Evolutionary conservation across 2,888 invertebrate genomes (phyloP), one percentile per base, ranked within the genome.

Genomic region (Pammene fasciana): DNA sequence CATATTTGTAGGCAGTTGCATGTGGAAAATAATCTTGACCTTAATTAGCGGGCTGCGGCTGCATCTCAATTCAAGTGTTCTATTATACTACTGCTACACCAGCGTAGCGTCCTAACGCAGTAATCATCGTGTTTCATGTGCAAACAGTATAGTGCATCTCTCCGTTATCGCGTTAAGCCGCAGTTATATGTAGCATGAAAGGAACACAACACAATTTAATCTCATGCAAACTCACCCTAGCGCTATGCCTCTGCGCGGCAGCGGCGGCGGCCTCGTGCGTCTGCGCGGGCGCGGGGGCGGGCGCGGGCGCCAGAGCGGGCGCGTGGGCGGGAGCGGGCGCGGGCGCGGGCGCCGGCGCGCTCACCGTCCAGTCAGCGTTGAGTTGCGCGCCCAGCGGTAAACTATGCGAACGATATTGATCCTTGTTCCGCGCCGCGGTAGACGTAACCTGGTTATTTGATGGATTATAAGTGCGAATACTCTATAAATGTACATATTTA

Each of bases 331-430:
- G 65, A 72, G 76, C 71, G 60, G 73, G 65, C 26, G 80, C 78
- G 60, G 66, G 52, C 73, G 77, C 70, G 61, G 74, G 61, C 65
- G 80, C 78, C 59, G 87, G 84, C 75, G 80, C 80, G 71, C 76
- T 81, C 70, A 91, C 86, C 70, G 77, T 76, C 92, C 92, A 90
- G 74, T 91, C 91, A 7, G 89, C 80, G 81, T 86, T 86, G 73
- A 94, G 85, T 77, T 94, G 93, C 62, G 94, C 90, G 79, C 94
- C 94, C 38, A 94, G 82, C 14, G 94, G 94, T 77, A 94, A 79
- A 78, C 94, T 94, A 83, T 94, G 94, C 72, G 94, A 94, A 50
- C 94, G 93, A 80, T 90, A 94, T 84, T 94, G 94, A 76, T 94
- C 94, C 82, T 90, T 88, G 71, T 80, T 73, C 67, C 71, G 71